These are phyloP conservation scores for Drosophila histrio DNA, from an alignment of 2,888 invertebrate species.

Conservation along the genomic window DNA sequence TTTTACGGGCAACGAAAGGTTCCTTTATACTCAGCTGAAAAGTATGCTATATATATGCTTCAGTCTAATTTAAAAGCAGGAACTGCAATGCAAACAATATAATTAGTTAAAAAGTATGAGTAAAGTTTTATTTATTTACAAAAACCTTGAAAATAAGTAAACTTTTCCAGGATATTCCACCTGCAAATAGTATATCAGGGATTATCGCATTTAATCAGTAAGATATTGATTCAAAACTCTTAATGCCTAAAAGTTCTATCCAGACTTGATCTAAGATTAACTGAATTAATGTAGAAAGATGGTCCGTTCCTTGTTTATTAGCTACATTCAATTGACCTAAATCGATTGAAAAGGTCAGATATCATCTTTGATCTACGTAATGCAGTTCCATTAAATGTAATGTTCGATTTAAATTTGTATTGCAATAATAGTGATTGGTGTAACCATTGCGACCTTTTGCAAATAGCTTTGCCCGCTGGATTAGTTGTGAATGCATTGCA, in stretches of 20 bases:
- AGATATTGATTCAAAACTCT: no score
- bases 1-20: neutral
- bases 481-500: conserved; percentile 48
- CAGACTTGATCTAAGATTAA: neutral
- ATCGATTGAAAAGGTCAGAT: neutral
- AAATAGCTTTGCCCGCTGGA: conserved; percentile 34
- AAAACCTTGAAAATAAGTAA: no score
- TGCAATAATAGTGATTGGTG: conserved; percentile 41
- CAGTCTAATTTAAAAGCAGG: no score
- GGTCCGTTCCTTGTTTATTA: neutral
- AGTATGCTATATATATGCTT: no score
- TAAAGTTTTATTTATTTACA: no score
- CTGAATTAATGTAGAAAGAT: neutral
- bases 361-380: conserved; percentile 11
- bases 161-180: no score
- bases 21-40: neutral
- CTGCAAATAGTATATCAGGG: no score
- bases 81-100: no score
- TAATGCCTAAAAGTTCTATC: no score
- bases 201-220: no score
- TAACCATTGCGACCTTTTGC: conserved; percentile 10
- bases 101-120: no score
- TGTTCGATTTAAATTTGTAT: conserved; percentile 29
- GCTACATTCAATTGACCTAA: neutral
- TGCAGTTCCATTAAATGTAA: conserved; percentile 34